Evolutionary conservation across 2,113 vertebrate genomes (phyloP).

Genomic region (Labrus mixtus): DNA sequence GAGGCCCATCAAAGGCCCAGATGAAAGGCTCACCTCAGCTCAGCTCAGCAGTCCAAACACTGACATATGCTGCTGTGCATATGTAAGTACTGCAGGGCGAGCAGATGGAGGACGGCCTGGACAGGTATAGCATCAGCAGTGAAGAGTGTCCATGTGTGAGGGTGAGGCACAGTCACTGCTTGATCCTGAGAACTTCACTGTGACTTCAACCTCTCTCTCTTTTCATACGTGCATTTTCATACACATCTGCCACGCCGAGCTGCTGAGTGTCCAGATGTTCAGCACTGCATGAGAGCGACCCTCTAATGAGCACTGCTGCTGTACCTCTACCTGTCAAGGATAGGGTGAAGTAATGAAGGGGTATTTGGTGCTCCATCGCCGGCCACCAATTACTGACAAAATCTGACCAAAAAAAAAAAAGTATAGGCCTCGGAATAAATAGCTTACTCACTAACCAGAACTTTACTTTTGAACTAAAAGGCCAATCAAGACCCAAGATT

Average conservation of each 20-base stretch:
- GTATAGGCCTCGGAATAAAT: too few relatives aligned
- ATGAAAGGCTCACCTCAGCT: conserved; percentile 71
- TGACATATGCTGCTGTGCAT: conserved; percentile 81
- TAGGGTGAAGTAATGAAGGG: neutral
- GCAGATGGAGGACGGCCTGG: conserved; percentile 84
- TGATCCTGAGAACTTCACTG: conserved; percentile 19
- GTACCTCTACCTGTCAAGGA: neutral
- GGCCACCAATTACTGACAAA: neutral
- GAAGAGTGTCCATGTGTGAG: conserved; percentile 32
- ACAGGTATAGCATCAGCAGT: conserved; percentile 68
- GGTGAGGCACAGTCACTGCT: conserved; percentile 15
- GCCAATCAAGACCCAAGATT: too few relatives aligned
- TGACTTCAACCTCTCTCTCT: conserved; percentile 30
- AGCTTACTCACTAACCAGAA: neutral
- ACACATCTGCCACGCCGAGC: conserved; percentile 53
- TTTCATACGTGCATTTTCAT: conserved; percentile 73
- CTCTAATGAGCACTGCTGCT: conserved; percentile 29
- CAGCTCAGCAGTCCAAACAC: conserved; percentile 56
- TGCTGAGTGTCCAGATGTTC: conserved; percentile 63
- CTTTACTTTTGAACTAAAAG: too few relatives aligned
- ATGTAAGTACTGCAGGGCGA: conserved; percentile 47
- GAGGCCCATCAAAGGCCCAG: conserved; percentile 70
- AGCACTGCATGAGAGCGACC: conserved; percentile 5
- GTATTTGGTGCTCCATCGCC: neutral
- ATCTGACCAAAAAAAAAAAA: too few relatives aligned